Evolutionary conservation across 2,888 invertebrate species (phyloP).

Genomic region (Alviniconcha strummeri): DNA sequence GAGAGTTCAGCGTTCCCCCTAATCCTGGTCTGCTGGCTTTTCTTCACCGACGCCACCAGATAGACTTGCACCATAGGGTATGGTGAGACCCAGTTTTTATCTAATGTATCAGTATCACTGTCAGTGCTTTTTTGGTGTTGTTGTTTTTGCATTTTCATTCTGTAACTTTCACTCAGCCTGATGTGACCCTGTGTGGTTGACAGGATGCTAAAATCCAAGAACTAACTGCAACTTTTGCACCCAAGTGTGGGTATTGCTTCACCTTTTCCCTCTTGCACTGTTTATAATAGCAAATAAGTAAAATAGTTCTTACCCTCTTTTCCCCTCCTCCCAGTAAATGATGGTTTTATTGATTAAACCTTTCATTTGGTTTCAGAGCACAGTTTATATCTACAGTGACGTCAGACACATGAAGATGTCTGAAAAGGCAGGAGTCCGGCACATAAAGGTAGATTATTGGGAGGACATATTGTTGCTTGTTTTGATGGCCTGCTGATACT

Average conservation of each 20-base stretch:
- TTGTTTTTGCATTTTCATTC: background rate
- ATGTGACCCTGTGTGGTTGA: too few species aligned
- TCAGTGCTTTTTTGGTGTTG: background rate
- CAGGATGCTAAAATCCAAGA: too few species aligned
- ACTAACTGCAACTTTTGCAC: too few species aligned
- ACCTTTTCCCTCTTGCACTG: too few species aligned
- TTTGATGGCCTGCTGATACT: too few species aligned
- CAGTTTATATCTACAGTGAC: constrained; percentile 50
- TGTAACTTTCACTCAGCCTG: too few species aligned
- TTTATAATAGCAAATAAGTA: too few species aligned
- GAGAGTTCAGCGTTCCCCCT: constrained; percentile 49
- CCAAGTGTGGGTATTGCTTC: too few species aligned
- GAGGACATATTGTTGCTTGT: too few species aligned
- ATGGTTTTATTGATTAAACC: too few species aligned
- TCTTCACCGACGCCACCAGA: constrained; percentile 50
- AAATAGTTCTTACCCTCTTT: too few species aligned
- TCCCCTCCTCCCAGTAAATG: too few species aligned
- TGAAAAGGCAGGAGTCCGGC: constrained; percentile 51
- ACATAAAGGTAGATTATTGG: constrained; percentile 48
- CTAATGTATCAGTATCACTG: background rate
- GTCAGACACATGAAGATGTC: constrained; percentile 54
- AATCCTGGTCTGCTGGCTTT: constrained; percentile 56
- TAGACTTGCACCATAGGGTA: constrained; percentile 54
- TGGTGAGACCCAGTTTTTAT: background rate
- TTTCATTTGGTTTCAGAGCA: constrained; percentile 41